A percentile compares a stretch with the other conserved stretches of the same genome.
These are phyloP conservation scores for Lepeophtheirus nordmannii DNA, from an alignment of 2,888 invertebrate species.

Conservation along the genomic window DNA sequence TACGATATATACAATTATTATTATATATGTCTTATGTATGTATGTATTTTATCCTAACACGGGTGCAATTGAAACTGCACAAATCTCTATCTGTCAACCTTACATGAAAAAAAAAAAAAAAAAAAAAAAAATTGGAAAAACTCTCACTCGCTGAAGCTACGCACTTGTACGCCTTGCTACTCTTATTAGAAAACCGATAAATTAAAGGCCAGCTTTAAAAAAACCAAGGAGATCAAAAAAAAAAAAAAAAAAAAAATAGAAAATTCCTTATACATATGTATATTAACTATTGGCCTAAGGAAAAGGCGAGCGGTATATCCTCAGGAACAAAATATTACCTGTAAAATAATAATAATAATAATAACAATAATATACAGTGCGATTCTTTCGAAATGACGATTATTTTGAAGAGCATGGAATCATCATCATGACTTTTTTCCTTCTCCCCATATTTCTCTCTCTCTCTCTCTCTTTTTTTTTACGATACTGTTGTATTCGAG, in stretches of 20 bases:
- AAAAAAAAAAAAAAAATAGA: too few relatives aligned
- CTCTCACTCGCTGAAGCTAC: background rate
- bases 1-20: too few relatives aligned
- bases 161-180: too few relatives aligned
- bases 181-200: background rate
- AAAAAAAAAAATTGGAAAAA: background rate
- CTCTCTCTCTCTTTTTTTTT: background rate
- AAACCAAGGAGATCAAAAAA: background rate
- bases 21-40: too few relatives aligned
- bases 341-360: background rate
- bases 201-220: constrained; percentile 6
- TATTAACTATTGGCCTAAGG: background rate
- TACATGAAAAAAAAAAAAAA: background rate
- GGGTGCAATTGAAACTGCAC: constrained; percentile 1
- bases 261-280: background rate
- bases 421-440: background rate
- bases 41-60: background rate
- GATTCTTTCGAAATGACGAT: too few relatives aligned
- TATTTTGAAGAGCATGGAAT: too few relatives aligned
- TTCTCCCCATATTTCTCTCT: background rate
- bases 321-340: constrained; percentile 6
- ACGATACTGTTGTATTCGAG: background rate
- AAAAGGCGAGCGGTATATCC: constrained; percentile 7
- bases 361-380: background rate
- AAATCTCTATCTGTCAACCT: constrained; percentile 4